phyloP scores from a whole-genome alignment of 2,113 vertebrate genomes.

The Leptocoma aspasia region DNA sequence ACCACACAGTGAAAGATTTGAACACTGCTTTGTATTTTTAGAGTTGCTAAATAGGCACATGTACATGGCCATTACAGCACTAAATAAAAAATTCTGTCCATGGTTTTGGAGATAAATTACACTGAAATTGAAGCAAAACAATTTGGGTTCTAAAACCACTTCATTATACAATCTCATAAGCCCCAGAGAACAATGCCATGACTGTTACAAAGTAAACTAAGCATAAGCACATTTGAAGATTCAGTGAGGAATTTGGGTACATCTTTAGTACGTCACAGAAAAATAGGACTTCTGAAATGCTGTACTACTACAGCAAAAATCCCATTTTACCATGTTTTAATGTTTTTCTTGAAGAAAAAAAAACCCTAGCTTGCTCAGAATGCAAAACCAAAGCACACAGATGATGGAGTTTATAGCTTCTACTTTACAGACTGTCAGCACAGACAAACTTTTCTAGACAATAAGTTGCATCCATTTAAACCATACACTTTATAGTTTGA shows the following conservation, averaged over 20 bases:
- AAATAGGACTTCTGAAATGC: background rate
- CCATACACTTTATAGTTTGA: background rate
- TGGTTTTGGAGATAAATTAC: background rate
- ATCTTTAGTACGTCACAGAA: background rate
- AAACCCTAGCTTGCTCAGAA: background rate
- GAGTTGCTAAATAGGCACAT: background rate
- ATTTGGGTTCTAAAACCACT: background rate
- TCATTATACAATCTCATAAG: background rate
- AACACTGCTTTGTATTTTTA: background rate
- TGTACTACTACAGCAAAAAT: background rate
- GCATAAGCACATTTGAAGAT: background rate
- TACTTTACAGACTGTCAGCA: background rate
- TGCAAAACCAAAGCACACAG: background rate
- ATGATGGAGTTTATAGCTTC: background rate
- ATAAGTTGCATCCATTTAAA: background rate
- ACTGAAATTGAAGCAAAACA: background rate
- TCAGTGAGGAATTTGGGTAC: background rate
- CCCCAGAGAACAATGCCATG: background rate
- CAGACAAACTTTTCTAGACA: background rate
- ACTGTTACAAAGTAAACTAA: background rate
- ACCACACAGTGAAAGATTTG: background rate
- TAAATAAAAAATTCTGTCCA: background rate
- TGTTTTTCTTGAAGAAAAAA: background rate
- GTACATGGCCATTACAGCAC: background rate
- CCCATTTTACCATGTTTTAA: background rate